Base-by-base conservation (phyloP, 2,888 invertebrate genomes). In the Gnatocerus cornutus region DNA sequence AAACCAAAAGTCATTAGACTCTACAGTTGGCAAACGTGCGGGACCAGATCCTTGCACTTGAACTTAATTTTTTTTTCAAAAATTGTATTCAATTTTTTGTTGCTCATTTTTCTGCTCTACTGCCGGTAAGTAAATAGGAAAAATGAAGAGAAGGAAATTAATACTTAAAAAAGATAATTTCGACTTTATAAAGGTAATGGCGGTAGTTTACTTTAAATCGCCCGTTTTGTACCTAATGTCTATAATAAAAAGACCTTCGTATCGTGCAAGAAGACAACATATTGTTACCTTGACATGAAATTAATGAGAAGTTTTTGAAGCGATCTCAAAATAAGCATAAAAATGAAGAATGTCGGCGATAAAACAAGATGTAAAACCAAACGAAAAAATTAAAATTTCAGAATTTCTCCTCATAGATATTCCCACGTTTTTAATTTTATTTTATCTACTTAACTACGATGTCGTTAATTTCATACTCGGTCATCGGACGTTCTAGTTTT, bases 171-270 rank as follows among this genome's bases (percentile, higher is more conserved):
- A 33, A 33, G 33, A 33, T 33, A 33, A 33, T 33, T 33, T 33
- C n/a, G 7, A 33, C 33, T 33, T 33, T 33, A 33, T 33, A 33
- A 33, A 33, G 7, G 7, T 33, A 41, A 41, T 41, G 41, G 41
- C 13, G 41, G 41, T 41, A 12, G 41, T 41, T 41, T 13, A 41
- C 3, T 41, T 33, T 33, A 33, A 33, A 33, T 33, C 33, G n/a
- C 33, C 33, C 33, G 33, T 12, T n/a, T 12, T 12, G 12, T 41
- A 21, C 21, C 21, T 21, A 41, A 41, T 41, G 41, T 13, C 41
- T 41, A 13, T 41, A 41, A 41, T 41, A 41, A 41, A 33, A 41
- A 13, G 41, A 41, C 41, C 41, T 41, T 41, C 13, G 13, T 12
- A 41, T 41, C 41, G 10, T 41, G 41, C 13, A 41, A 41, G 41